Conservation (phyloP, 2,113 vertebrate species). For the Cyprinodon variegatus region DNA sequence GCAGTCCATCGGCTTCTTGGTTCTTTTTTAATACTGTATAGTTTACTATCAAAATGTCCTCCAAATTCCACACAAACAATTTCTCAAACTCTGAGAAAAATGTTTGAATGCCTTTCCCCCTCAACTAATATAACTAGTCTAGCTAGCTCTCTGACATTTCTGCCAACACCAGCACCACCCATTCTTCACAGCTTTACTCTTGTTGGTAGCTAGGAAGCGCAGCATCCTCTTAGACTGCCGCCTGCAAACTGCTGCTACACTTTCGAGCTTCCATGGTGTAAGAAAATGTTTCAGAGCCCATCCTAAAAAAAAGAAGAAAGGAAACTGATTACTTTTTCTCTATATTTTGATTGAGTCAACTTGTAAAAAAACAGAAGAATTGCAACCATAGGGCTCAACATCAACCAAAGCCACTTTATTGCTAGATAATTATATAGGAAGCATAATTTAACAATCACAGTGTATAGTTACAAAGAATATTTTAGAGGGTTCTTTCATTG, state of each 20-base stretch:
- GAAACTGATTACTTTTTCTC: neutral
- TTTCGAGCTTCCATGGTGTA: conserved; percentile 35
- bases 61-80: neutral
- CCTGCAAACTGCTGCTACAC: neutral
- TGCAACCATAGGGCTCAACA: too few relatives aligned
- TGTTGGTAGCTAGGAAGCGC: neutral
- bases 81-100: neutral
- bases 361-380: neutral
- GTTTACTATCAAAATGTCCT: neutral
- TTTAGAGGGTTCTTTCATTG: too few relatives aligned
- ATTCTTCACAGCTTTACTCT: conserved; percentile 12
- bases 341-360: neutral
- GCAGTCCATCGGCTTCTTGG: conserved; percentile 71
- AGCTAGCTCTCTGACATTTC: conserved; percentile 40
- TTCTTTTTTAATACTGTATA: conserved; percentile 8
- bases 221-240: conserved; percentile 7
- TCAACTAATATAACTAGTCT: conserved; percentile 38
- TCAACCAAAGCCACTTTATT: too few relatives aligned
- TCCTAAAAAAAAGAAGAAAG: conserved; percentile 60
- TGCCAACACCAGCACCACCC: conserved; percentile 39
- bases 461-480: too few relatives aligned
- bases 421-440: too few relatives aligned
- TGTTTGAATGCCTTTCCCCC: conserved; percentile 11
- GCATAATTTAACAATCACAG: too few relatives aligned
- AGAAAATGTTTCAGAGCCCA: conserved; percentile 53